phyloP scores from a whole-genome alignment of 2,888 invertebrate genomes.

The Xylota segnis region DNA sequence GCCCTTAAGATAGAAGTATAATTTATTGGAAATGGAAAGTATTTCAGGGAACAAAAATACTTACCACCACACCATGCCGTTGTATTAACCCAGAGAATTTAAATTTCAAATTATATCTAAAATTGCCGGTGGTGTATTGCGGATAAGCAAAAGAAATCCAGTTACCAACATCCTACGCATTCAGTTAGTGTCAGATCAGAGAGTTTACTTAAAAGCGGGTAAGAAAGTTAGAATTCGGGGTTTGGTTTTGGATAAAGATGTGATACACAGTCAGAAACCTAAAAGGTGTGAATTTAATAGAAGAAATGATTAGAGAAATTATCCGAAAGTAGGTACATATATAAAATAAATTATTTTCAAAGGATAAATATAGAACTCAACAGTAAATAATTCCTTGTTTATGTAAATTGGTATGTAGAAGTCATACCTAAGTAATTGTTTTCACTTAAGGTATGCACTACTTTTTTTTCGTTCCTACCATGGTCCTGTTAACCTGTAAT shows the following conservation, averaged over 20 bases:
- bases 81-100: conserved; percentile 8
- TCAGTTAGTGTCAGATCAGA: background rate
- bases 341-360: too few relatives aligned
- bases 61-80: background rate
- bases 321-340: background rate
- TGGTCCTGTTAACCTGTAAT: too few relatives aligned
- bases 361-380: too few relatives aligned
- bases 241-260: background rate
- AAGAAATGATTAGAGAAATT: background rate
- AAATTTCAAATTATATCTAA: conserved; percentile 12
- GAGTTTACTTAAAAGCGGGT: background rate
- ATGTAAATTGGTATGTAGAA: too few relatives aligned
- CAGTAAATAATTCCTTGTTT: too few relatives aligned
- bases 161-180: background rate
- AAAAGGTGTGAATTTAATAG: background rate
- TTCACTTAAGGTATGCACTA: too few relatives aligned
- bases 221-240: background rate
- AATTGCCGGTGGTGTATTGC: conserved; percentile 2
- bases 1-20: conserved; percentile 23
- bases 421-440: too few relatives aligned
- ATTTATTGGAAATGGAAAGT: conserved; percentile 37
- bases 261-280: background rate
- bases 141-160: conserved; percentile 1
- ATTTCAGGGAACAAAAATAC: background rate
- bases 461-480: too few relatives aligned